These are phyloP conservation scores for Chloromyia formosa DNA, from an alignment of 2,888 invertebrate genomes.

Conservation along the genomic window DNA sequence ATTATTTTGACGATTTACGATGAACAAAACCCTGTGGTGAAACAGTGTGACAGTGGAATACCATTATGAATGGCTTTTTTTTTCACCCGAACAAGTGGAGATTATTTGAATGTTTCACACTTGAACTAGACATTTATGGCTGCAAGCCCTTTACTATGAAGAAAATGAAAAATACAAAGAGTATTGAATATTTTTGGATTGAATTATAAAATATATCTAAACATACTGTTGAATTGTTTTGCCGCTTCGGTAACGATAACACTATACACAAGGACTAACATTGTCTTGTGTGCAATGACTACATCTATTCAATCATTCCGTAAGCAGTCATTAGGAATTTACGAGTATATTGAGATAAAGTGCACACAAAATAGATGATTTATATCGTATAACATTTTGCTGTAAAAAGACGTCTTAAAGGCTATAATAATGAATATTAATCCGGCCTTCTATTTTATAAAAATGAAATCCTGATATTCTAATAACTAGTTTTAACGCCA, in stretches of 20 bases:
- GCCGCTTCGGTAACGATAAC: neutral
- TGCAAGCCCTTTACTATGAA: conserved; percentile 1
- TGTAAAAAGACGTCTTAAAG: neutral
- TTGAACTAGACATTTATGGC: neutral
- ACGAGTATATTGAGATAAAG: too few relatives aligned
- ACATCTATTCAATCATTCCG: too few relatives aligned
- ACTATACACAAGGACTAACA: too few relatives aligned
- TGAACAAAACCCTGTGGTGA: too few relatives aligned
- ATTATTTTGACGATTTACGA: neutral
- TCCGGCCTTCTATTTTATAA: conserved; percentile 26
- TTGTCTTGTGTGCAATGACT: too few relatives aligned
- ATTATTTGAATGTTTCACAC: neutral
- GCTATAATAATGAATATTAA: neutral
- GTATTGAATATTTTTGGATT: conserved; percentile 30
- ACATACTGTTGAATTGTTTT: conserved; percentile 3
- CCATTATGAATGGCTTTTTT: too few relatives aligned
- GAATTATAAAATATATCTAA: neutral
- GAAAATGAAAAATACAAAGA: neutral
- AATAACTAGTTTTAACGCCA: neutral
- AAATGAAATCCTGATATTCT: conserved; percentile 30
- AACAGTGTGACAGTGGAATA: too few relatives aligned
- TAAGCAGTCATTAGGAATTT: too few relatives aligned
- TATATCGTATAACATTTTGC: too few relatives aligned
- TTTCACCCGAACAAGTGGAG: too few relatives aligned
- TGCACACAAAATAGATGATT: too few relatives aligned